phyloP scores from a whole-genome alignment of 2,113 vertebrate genomes.

The Neoarius graeffei region DNA sequence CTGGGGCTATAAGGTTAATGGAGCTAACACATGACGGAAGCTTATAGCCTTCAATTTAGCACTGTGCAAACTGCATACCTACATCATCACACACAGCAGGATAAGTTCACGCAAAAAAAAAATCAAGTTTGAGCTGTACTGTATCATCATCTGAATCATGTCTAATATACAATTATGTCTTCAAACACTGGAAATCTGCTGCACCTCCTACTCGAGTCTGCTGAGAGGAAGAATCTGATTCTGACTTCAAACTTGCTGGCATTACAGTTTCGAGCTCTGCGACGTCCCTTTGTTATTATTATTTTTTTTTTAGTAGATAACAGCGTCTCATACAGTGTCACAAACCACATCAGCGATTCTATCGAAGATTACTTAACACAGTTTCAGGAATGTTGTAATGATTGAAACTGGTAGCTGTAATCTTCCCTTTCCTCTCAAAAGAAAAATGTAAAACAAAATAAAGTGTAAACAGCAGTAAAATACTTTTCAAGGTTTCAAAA shows the following conservation, averaged over 20 bases:
- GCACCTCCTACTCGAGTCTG: constrained; percentile 9
- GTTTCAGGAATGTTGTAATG: neutral
- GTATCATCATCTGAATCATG: constrained; percentile 8
- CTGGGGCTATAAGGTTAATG: neutral
- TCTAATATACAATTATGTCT: neutral
- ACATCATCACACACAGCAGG: neutral
- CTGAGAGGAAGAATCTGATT: constrained; percentile 7
- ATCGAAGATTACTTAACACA: neutral
- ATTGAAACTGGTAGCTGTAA: neutral
- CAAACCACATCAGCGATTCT: constrained; percentile 10
- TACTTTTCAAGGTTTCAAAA: neutral
- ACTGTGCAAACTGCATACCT: neutral
- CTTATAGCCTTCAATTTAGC: neutral
- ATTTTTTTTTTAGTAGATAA: neutral
- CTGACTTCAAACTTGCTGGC: constrained; percentile 12
- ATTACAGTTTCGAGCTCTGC: neutral
- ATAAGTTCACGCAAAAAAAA: neutral
- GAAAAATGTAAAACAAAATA: neutral
- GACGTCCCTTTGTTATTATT: neutral
- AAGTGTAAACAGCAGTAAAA: neutral
- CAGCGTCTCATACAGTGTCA: neutral
- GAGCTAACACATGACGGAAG: neutral
- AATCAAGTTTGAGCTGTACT: neutral
- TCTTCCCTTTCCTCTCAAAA: neutral
- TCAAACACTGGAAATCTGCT: constrained; percentile 1